Conservation (phyloP, 2,113 vertebrate genomes). For the Donacobius atricapilla region DNA sequence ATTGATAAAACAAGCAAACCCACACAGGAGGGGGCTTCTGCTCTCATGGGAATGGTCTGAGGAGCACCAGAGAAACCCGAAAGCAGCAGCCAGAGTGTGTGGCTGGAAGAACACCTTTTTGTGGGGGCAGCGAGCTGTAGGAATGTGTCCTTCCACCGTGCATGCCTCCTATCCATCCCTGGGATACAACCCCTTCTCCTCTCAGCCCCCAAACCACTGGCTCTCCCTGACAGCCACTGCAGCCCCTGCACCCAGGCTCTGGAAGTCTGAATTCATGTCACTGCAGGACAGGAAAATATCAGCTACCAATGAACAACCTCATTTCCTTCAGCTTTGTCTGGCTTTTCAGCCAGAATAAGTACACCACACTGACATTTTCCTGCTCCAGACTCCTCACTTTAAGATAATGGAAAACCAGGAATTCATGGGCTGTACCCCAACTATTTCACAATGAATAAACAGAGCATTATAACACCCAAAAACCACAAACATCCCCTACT, state of each 20-base stretch:
- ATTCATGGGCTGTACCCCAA: constrained; percentile 44
- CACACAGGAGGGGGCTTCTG: neutral
- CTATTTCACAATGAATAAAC: constrained; percentile 49
- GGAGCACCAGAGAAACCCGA: neutral
- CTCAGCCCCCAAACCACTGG: neutral
- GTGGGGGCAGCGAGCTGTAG: neutral
- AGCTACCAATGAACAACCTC: neutral
- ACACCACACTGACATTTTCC: constrained; percentile 43
- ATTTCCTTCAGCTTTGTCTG: neutral
- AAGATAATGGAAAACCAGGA: constrained; percentile 41
- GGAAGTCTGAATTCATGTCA: neutral
- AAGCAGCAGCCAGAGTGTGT: neutral
- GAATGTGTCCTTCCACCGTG: neutral
- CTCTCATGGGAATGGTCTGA: neutral
- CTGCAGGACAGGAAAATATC: neutral
- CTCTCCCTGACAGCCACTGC: neutral
- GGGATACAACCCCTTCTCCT: neutral
- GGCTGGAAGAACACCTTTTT: neutral
- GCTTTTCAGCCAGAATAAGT: constrained; percentile 31
- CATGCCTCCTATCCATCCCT: neutral
- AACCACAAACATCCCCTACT: constrained; percentile 26
- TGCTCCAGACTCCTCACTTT: constrained; percentile 48
- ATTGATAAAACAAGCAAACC: neutral
- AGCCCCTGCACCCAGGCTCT: neutral
- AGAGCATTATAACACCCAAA: constrained; percentile 31